Conservation (phyloP, 2,888 invertebrate species). For the Alcis repandata region DNA sequence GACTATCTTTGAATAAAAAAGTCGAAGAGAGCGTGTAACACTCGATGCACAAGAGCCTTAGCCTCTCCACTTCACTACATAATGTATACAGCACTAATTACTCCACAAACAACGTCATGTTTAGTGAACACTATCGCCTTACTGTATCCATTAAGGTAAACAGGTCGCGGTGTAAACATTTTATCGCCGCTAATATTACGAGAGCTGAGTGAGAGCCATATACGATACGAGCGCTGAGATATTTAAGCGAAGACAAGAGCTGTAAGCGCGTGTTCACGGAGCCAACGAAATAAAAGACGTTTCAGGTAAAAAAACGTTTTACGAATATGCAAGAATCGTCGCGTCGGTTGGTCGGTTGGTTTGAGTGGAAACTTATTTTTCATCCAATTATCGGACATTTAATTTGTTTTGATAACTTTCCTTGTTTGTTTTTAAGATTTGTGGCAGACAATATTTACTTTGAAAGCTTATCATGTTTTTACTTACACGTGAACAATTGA, state of each 20-base stretch:
- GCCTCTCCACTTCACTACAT: background rate
- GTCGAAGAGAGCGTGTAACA: too few species aligned
- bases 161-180: constrained; percentile 52
- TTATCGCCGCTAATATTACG: constrained; percentile 53
- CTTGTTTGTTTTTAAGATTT: too few species aligned
- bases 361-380: too few species aligned
- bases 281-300: background rate
- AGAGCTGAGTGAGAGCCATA: constrained; percentile 35
- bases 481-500: too few species aligned
- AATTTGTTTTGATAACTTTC: too few species aligned
- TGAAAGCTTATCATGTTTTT: too few species aligned
- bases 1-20: too few species aligned
- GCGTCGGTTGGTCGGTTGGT: too few species aligned
- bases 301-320: background rate
- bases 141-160: constrained; percentile 47
- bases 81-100: constrained; percentile 25
- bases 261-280: constrained; percentile 41
- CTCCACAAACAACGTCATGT: constrained; percentile 20
- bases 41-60: constrained; percentile 7
- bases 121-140: constrained; percentile 31
- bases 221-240: constrained; percentile 33
- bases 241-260: constrained; percentile 41
- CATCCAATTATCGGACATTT: too few species aligned
- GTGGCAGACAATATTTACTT: too few species aligned
- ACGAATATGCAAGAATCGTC: background rate